Evolutionary conservation across 2,113 vertebrate species (phyloP).

Genomic region (Corydoras maculifer): DNA sequence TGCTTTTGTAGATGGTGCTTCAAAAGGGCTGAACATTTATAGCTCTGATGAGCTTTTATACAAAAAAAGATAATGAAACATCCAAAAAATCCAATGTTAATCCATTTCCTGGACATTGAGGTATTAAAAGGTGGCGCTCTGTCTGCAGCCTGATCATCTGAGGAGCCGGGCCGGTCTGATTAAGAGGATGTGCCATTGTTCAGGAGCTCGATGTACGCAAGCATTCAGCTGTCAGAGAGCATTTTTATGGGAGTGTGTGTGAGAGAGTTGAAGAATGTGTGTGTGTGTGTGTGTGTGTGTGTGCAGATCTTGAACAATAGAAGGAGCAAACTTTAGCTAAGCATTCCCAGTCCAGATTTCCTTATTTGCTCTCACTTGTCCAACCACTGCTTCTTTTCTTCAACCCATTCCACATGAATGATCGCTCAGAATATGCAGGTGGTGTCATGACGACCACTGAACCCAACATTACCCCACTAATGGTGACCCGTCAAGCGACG

Average conservation of each 20-base stretch:
- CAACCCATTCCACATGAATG: constrained; percentile 46
- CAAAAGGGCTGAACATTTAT: too few relatives aligned
- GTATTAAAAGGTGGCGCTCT: constrained; percentile 55
- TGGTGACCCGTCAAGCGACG: too few relatives aligned
- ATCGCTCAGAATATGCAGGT: constrained; percentile 28
- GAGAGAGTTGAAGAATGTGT: background rate
- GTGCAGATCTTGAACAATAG: constrained; percentile 45
- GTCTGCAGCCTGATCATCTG: constrained; percentile 48
- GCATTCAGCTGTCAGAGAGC: constrained; percentile 29
- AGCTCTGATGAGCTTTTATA: too few relatives aligned
- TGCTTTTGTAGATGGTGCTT: too few relatives aligned
- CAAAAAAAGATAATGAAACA: too few relatives aligned
- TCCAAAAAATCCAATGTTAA: too few relatives aligned
- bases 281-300: constrained; percentile 3
- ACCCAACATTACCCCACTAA: background rate
- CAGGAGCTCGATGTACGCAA: constrained; percentile 47
- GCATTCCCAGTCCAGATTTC: constrained; percentile 32
- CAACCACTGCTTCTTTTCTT: constrained; percentile 42
- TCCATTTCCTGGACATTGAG: too few relatives aligned
- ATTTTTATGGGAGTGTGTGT: constrained; percentile 13
- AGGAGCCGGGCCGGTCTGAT: constrained; percentile 46
- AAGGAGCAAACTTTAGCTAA: constrained; percentile 37
- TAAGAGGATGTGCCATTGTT: constrained; percentile 57
- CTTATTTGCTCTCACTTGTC: constrained; percentile 43
- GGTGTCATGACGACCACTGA: constrained; percentile 48